Percentiles rank a stretch among this genome's conserved stretches.
Conservation (phyloP, 2,888 invertebrate species). For the Nipponacmea schrenckii region DNA sequence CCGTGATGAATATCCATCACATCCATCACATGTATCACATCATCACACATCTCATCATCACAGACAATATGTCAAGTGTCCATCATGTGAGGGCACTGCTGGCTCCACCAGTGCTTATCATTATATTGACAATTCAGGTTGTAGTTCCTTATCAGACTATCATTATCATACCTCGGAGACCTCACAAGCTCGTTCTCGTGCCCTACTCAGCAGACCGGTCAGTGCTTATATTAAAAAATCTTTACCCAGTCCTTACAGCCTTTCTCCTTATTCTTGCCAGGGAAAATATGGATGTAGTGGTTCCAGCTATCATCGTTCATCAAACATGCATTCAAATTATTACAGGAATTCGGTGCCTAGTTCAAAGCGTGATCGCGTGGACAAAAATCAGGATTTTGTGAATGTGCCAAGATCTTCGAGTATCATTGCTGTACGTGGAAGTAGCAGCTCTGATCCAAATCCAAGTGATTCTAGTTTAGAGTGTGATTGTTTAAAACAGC, state of each 20-base stretch:
- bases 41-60: not conserved
- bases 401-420: conserved; percentile 35
- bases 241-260: conserved; percentile 1
- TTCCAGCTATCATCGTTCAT: not conserved
- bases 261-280: conserved; percentile 3
- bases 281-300: conserved; percentile 2
- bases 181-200: conserved; percentile 6
- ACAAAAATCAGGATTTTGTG: conserved; percentile 11
- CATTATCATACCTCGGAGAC: conserved; percentile 6
- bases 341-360: not conserved
- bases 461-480: conserved; percentile 38
- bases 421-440: conserved; percentile 41
- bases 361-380: not conserved
- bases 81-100: conserved; percentile 46
- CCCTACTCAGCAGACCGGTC: conserved; percentile 12
- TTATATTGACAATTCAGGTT: conserved; percentile 17
- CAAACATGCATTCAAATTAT: conserved; percentile 10
- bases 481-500: conserved; percentile 33
- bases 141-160: conserved; percentile 24
- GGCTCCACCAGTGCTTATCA: conserved; percentile 31
- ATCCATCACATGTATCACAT: not conserved
- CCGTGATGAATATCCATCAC: not conserved
- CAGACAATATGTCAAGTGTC: conserved; percentile 32
- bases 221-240: conserved; percentile 9
- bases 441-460: conserved; percentile 42